Evolutionary conservation across 2,797 vertebrate genomes (phyloP), one percentile per base, ranked within the genome.

Genomic region (Sciurus vulgaris): DNA sequence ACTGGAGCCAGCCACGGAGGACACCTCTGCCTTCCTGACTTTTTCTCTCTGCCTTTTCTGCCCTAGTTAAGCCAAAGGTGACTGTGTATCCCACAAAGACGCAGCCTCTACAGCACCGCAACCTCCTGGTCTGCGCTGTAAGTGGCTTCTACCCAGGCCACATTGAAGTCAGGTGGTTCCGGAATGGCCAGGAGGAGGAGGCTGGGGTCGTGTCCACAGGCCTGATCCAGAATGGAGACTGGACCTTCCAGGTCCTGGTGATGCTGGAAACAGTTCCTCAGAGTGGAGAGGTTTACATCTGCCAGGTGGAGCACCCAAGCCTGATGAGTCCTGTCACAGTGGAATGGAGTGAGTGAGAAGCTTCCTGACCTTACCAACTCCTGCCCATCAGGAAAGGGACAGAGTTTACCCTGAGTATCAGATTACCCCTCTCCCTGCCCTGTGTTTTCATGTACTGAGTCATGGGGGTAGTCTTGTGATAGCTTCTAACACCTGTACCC

Each of bases 201-300:
- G 8, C 51, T 0, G 65, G 95, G 35, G 74, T 83, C 5, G 65
- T 97, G 26, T 97, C 83, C 26, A 49, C 94, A 1, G 82, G 93
- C 22, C 13, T 96, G 33, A 77, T 97, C 70, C 69, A 0, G 0
- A 93, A 96, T 5, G 91, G 95, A 91, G 93, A 90, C 93, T 96
- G 96, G 67, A 94, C 94, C 93, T 97, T 96, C 92, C 96, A 97
- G 89, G 87, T 17, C 3, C 54, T 97, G 70, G 90, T 97, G 78
- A 95, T 89, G 97, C 94, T 98, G 82, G 95, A 98, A 79, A 85
- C 47, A 1, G 86, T 7, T 1, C 93, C 87, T 49, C 91, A 56
- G 67, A 84, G 86, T 44, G 95, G 97, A 69, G 92, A 95, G 26
- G 22, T 96, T 28, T 98, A 77, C 33, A 91, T 54, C 91, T 98